A percentile compares a stretch with the other conserved stretches of the same genome.
Evolutionary conservation across 2,797 vertebrate species (phyloP).

Genomic region (Aulostomus chinensis): DNA sequence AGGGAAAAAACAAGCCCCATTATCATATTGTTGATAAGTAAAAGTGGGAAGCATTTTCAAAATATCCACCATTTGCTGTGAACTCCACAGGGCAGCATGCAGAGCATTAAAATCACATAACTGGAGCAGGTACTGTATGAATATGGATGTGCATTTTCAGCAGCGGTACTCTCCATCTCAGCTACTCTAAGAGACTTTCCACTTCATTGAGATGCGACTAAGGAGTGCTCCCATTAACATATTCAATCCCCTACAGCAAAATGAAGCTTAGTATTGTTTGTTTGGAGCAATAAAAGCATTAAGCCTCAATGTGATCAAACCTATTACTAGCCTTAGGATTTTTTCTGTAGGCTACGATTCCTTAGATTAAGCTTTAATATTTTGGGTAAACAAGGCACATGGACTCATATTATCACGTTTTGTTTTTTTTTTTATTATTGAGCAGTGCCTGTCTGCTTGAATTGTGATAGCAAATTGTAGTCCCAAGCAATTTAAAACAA

Average conservation of each 20-base stretch:
- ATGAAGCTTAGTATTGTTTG: slow-evolving; percentile 63
- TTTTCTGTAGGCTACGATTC: slow-evolving; percentile 46
- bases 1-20: slow-evolving; percentile 18
- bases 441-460: slow-evolving; percentile 2
- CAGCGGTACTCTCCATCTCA: slow-evolving; percentile 9
- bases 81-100: slow-evolving; percentile 27
- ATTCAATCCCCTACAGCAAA: slow-evolving; percentile 66
- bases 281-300: slow-evolving; percentile 63
- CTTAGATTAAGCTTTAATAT: slow-evolving; percentile 51
- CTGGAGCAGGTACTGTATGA: slow-evolving; percentile 58
- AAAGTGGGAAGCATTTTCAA: slow-evolving; percentile 31
- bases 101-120: slow-evolving; percentile 51
- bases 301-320: slow-evolving; percentile 63
- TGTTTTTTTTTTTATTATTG: slow-evolving; percentile 26
- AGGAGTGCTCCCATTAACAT: slow-evolving; percentile 58
- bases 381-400: slow-evolving; percentile 29
- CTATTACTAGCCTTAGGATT: slow-evolving; percentile 44
- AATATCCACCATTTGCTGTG: slow-evolving; percentile 31
- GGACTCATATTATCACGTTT: slow-evolving; percentile 1
- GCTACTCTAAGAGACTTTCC: slow-evolving; percentile 39
- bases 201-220: slow-evolving; percentile 63
- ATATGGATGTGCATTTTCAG: slow-evolving; percentile 63
- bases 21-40: slow-evolving; percentile 28
- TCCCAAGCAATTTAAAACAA: slow-evolving; percentile 30
- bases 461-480: slow-evolving; percentile 21